A percentile compares a stretch with the other conserved stretches of the same genome.
phyloP scores from a whole-genome alignment of 2,113 vertebrate species.

The Oceanites oceanicus region DNA sequence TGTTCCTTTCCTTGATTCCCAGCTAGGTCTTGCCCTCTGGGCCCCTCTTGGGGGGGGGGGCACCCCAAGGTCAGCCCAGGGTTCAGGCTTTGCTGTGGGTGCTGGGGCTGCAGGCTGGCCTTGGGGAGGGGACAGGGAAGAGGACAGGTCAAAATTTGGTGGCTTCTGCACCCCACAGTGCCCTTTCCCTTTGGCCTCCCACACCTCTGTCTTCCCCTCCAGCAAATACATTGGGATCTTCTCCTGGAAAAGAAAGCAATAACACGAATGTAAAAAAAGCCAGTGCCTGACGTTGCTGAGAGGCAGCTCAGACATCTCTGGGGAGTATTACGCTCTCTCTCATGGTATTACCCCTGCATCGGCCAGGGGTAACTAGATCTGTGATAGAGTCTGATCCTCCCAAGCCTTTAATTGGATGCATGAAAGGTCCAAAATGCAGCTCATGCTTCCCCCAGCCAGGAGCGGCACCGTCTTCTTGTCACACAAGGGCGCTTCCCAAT shows the following conservation, averaged over 20 bases:
- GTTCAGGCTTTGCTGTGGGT: neutral
- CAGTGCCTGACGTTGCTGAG: rapidly evolving
- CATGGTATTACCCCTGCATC: neutral
- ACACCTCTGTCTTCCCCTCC: neutral
- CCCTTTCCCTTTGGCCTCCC: neutral
- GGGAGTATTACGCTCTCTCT: neutral
- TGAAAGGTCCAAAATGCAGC: neutral
- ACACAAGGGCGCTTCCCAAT: neutral
- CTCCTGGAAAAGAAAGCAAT: neutral
- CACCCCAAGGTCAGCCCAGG: neutral
- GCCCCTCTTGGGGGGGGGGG: rapidly evolving
- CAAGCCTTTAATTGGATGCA: conserved; percentile 51
- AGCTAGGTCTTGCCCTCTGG: neutral
- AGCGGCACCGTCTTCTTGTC: neutral
- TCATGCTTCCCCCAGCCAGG: neutral
- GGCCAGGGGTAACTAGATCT: conserved; percentile 33
- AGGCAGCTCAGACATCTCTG: neutral
- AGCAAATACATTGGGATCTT: neutral
- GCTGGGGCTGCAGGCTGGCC: neutral
- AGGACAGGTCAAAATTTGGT: neutral
- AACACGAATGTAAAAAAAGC: neutral
- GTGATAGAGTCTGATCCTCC: conserved; percentile 13
- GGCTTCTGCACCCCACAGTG: neutral
- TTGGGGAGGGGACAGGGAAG: neutral
- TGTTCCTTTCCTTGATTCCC: neutral